Evolutionary conservation across 2,888 invertebrate genomes (phyloP), one percentile per base, ranked within the genome.

Genomic region (Mycogona germanica): DNA sequence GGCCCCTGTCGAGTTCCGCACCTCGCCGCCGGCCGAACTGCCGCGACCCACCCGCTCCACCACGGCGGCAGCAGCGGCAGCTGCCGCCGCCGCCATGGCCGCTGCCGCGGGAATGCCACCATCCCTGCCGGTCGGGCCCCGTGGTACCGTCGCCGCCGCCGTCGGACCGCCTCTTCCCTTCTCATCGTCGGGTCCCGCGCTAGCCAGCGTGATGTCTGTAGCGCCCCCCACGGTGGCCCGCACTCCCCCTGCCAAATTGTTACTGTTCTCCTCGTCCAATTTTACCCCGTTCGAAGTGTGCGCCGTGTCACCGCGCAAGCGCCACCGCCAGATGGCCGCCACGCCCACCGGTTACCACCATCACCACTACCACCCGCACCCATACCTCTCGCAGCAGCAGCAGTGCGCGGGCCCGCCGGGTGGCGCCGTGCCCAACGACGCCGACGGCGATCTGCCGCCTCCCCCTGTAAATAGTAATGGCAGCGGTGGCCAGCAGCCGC

Each of bases 1-100:
- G 65, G 81, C 84, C 40, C 89, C 89, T 60, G 86, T 91, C 64
- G 81, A 87, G 72, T 89, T 91, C 75, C 81, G 89, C 67, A 86
- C 89, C 65, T 87, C 88, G 64, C 91, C 92, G 62, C 91, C 91
- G 60, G 75, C 85, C 69, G 87, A 87, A 73, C 52, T 52, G 19
- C 45, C 45, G 21, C 29, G 52, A n/a, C 52, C 52, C 14, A 32
- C 45, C 7, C 44, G 52, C 26, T 29, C 44, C 12, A 25, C 51
- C 14, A 7, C 3, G n/a, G 25, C 49, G 21, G 37, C 49, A 9
- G 23, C 17, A 6, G 23, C 50, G 14, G 21, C 41, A 5, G 21
- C 38, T n/a, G 37, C 26, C 9, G 38, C 38, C 51, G 41, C 51
- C 9, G 28, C 32, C 25, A 47, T 29, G 28, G 28, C 23, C 30